Evolutionary conservation across 1,140 invertebrate species (phyloP).

Genomic region (Lepidurus couesii): DNA sequence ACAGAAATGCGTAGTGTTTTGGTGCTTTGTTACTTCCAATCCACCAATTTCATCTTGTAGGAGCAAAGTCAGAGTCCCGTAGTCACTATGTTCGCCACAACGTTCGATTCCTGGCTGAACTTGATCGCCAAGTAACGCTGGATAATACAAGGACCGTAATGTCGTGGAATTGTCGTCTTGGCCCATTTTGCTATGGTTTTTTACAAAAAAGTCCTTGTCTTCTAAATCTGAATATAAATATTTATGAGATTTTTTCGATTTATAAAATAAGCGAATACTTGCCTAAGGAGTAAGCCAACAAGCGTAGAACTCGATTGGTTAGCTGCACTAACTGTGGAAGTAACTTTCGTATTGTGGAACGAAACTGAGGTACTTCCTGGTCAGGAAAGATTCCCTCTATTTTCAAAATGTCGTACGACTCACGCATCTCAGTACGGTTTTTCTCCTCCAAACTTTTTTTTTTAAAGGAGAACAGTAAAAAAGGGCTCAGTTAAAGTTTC

Average conservation of each 20-base stretch:
- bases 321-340: slow-evolving; percentile 12
- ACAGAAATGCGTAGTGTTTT: neutral
- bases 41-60: slow-evolving; percentile 48
- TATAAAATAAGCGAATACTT: neutral
- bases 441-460: slow-evolving; percentile 30
- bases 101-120: slow-evolving; percentile 50
- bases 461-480: neutral
- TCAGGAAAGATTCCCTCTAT: slow-evolving; percentile 25
- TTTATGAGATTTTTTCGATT: neutral
- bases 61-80: slow-evolving; percentile 46
- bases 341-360: slow-evolving; percentile 24
- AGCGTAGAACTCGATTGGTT: slow-evolving; percentile 25
- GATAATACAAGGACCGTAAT: slow-evolving; percentile 63
- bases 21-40: slow-evolving; percentile 42
- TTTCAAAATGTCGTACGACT: slow-evolving; percentile 31
- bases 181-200: slow-evolving; percentile 59
- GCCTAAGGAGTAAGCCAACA: slow-evolving; percentile 29
- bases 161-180: slow-evolving; percentile 57
- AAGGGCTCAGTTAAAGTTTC: neutral
- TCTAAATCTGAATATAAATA: slow-evolving; percentile 24
- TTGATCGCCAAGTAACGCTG: slow-evolving; percentile 47
- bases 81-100: slow-evolving; percentile 53
- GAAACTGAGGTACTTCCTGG: slow-evolving; percentile 31
- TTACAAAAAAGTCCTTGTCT: slow-evolving; percentile 49
- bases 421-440: slow-evolving; percentile 30